Conservation (phyloP, 2,797 vertebrate species). For the Pogonophryne albipinna region DNA sequence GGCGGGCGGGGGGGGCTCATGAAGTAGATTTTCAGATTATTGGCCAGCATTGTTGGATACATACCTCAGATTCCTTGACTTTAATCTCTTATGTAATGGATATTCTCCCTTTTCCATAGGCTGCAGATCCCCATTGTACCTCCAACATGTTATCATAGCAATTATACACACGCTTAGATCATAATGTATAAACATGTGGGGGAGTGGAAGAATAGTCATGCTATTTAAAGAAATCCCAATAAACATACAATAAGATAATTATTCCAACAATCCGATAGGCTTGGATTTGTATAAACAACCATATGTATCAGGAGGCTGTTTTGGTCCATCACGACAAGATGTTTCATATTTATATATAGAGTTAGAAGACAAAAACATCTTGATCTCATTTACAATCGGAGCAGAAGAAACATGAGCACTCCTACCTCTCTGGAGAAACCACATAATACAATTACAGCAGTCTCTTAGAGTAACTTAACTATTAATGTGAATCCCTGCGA, state of each 20-base stretch:
- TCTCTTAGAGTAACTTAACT: slow-evolving; percentile 46
- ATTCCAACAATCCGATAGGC: background rate
- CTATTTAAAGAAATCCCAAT: slow-evolving; percentile 47
- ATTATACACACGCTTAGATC: slow-evolving; percentile 52
- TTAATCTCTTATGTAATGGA: slow-evolving; percentile 86
- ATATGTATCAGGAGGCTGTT: background rate
- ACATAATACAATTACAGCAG: slow-evolving; percentile 44
- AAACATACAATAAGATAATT: slow-evolving; percentile 8
- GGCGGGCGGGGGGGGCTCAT: slow-evolving; percentile 30
- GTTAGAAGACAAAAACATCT: slow-evolving; percentile 19
- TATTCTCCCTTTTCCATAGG: slow-evolving; percentile 72
- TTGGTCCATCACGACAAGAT: slow-evolving; percentile 18
- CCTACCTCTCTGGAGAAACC: slow-evolving; percentile 22
- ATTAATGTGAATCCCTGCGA: slow-evolving; percentile 46
- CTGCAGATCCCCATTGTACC: slow-evolving; percentile 53
- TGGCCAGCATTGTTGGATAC: slow-evolving; percentile 69
- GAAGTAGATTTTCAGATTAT: slow-evolving; percentile 70
- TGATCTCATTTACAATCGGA: slow-evolving; percentile 43
- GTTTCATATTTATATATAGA: slow-evolving; percentile 19
- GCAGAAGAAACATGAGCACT: slow-evolving; percentile 11
- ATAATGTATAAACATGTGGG: slow-evolving; percentile 50
- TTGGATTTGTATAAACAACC: background rate
- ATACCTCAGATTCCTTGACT: slow-evolving; percentile 82
- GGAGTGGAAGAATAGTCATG: slow-evolving; percentile 26
- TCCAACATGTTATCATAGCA: slow-evolving; percentile 64